A percentile compares a stretch with the other conserved stretches of the same genome.
phyloP scores from a whole-genome alignment of 2,888 invertebrate species.

The Melikaiella ostensackeni region DNA sequence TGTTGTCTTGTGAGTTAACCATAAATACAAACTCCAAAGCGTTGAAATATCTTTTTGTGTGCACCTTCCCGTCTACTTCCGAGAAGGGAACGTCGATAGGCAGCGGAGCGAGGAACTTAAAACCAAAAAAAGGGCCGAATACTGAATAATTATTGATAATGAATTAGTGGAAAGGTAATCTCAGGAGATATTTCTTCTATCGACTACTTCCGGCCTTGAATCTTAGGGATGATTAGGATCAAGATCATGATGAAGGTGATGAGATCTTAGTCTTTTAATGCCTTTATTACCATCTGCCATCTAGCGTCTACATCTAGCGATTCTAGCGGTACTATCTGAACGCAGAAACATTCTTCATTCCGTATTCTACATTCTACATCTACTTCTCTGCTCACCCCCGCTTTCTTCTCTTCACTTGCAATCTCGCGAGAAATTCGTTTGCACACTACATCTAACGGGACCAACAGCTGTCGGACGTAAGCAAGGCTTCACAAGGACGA shows the following conservation, averaged over 20 bases:
- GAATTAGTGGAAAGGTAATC: conserved; percentile 14
- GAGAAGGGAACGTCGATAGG: conserved; percentile 35
- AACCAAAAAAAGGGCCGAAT: conserved; percentile 4
- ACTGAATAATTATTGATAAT: conserved; percentile 14
- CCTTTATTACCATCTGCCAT: not conserved
- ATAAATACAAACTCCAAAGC: conserved; percentile 52
- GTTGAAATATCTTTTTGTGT: conserved; percentile 54
- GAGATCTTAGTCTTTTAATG: conserved; percentile 1
- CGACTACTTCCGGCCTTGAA: conserved; percentile 6
- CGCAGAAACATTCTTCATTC: conserved; percentile 2
- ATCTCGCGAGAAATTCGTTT: conserved; percentile 12
- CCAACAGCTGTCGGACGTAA: conserved; percentile 65
- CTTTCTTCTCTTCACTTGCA: conserved; percentile 10
- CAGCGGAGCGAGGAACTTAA: not conserved
- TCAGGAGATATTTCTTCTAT: conserved; percentile 6
- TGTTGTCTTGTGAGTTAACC: conserved; percentile 50
- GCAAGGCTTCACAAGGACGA: conserved; percentile 54
- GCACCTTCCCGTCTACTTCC: conserved; percentile 35
- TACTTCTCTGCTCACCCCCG: conserved; percentile 40
- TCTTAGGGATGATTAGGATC: not conserved
- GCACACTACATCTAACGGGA: conserved; percentile 59
- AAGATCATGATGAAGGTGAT: not conserved
- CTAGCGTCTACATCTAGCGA: not conserved
- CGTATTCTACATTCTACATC: conserved; percentile 35
- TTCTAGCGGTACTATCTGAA: not conserved